phyloP scores from a whole-genome alignment of 2,797 vertebrate genomes.

The Brachyrhaphis roseni region DNA sequence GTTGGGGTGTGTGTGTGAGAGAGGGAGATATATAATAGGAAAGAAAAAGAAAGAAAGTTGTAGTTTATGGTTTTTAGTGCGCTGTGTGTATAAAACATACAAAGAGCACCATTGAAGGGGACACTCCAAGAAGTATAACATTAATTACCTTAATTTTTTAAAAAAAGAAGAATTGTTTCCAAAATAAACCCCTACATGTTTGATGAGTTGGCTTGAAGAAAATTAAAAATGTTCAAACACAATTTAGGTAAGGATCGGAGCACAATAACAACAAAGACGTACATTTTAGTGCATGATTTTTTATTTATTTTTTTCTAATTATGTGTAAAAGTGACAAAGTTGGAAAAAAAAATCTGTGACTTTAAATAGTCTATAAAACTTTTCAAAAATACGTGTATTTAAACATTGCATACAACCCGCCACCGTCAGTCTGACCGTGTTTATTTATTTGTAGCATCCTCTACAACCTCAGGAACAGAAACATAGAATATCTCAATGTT shows the following conservation, averaged over 20 bases:
- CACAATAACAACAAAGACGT: constrained; percentile 18
- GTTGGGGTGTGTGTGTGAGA: no score
- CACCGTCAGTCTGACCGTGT: constrained; percentile 14
- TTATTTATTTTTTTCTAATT: constrained; percentile 52
- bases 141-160: neutral
- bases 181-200: neutral
- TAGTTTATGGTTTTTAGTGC: neutral
- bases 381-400: constrained; percentile 71
- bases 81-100: neutral
- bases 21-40: no score
- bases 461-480: constrained; percentile 31
- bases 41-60: neutral
- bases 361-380: constrained; percentile 74
- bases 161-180: neutral
- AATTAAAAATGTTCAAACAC: neutral
- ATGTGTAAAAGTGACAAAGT: constrained; percentile 75
- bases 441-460: constrained; percentile 7
- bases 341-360: constrained; percentile 63
- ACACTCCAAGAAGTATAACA: neutral
- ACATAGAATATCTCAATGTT: constrained; percentile 29
- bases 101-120: neutral
- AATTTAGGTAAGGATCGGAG: neutral
- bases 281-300: constrained; percentile 51
- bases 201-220: neutral
- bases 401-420: constrained; percentile 53